Percentiles rank a stretch among this genome's conserved stretches.
Evolutionary conservation across 23 tunicate genomes (phyloP).

Genomic region (Halocynthia roretzi): DNA sequence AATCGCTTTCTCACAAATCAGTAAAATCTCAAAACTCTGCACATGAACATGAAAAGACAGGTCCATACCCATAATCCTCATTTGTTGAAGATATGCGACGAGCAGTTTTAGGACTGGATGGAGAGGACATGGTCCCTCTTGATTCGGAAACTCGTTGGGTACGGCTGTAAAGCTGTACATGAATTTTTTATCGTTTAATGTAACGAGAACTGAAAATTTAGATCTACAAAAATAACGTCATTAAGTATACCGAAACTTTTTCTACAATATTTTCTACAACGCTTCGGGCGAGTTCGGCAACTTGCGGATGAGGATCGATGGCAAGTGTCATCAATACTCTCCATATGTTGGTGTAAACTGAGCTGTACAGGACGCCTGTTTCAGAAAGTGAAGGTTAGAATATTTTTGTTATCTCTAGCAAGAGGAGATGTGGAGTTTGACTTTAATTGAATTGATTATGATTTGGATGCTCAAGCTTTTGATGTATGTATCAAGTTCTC

Average conservation of each 20-base stretch:
- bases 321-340: conserved; percentile 54
- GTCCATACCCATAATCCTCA: background rate
- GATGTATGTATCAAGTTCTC: no score
- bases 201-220: no score
- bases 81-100: background rate
- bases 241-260: conserved; percentile 33
- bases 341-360: conserved; percentile 81
- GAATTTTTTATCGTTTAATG: no score
- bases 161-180: background rate
- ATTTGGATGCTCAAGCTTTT: no score
- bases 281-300: conserved; percentile 34
- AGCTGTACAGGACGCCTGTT: conserved; percentile 73
- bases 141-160: background rate
- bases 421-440: background rate
- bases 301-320: conserved; percentile 74
- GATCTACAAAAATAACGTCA: no score
- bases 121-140: conserved; percentile 15
- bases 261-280: conserved; percentile 52
- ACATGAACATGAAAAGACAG: background rate
- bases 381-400: background rate
- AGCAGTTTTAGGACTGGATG: conserved; percentile 9
- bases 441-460: background rate
- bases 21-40: background rate
- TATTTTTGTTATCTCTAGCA: background rate
- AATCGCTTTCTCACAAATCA: background rate